Conservation (phyloP, 2,797 vertebrate genomes). For the Nannoperca australis region DNA sequence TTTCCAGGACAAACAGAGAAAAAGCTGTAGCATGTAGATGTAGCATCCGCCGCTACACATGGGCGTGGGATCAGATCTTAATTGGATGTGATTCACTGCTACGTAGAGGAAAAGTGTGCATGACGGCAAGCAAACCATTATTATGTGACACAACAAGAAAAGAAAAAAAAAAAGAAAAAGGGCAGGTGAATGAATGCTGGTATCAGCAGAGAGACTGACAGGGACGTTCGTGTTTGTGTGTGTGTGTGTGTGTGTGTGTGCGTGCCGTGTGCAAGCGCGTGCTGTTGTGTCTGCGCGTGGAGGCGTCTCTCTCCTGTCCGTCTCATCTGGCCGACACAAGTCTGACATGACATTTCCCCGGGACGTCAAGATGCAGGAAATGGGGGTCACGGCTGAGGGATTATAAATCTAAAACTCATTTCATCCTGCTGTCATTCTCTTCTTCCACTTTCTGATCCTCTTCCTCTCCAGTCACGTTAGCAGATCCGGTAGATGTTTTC, state of each 20-base stretch:
- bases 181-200: slow-evolving; percentile 3
- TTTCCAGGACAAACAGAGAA: slow-evolving; percentile 30
- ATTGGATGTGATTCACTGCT: background rate
- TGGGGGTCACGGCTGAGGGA: slow-evolving; percentile 61
- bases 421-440: slow-evolving; percentile 56
- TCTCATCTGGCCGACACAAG: slow-evolving; percentile 61
- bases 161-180: background rate
- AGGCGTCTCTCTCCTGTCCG: slow-evolving; percentile 56
- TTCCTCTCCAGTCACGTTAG: slow-evolving; percentile 45
- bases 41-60: slow-evolving; percentile 18
- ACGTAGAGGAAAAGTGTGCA: background rate
- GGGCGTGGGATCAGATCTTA: slow-evolving; percentile 7
- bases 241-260: too few species aligned
- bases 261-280: background rate
- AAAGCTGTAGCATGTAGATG: slow-evolving; percentile 24
- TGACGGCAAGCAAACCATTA: background rate
- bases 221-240: too few species aligned
- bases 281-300: slow-evolving; percentile 18
- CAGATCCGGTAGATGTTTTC: slow-evolving; percentile 42
- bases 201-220: slow-evolving; percentile 18
- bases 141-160: slow-evolving; percentile 5
- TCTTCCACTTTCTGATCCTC: slow-evolving; percentile 22
- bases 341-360: slow-evolving; percentile 81
- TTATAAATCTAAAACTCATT: slow-evolving; percentile 75
- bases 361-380: slow-evolving; percentile 64